Evolutionary conservation across 30 jellyfish, hydroid and myxozoan genomes (phyloP).

Genomic region (Chrysaora quinquecirrha): DNA sequence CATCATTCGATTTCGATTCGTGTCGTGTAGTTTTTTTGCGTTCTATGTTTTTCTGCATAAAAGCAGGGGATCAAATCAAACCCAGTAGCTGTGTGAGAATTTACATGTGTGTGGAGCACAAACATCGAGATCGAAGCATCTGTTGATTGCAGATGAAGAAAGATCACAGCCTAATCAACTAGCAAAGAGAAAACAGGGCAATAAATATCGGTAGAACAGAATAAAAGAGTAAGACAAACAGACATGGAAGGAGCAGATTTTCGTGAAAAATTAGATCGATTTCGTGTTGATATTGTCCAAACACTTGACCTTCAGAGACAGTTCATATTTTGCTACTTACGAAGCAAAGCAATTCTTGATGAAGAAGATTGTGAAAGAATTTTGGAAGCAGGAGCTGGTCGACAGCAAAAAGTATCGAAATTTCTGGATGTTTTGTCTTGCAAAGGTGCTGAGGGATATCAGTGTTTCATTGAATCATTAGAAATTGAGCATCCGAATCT

Average conservation of each 20-base stretch:
- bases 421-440: slow-evolving; percentile 82
- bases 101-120: no score
- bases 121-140: no score
- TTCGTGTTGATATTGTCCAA: slow-evolving; percentile 78
- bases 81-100: no score
- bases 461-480: slow-evolving; percentile 69
- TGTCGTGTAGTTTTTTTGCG: no score
- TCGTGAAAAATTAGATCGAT: slow-evolving; percentile 45
- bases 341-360: slow-evolving; percentile 82
- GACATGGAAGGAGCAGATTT: slow-evolving; percentile 27
- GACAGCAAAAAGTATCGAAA: slow-evolving; percentile 84
- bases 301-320: slow-evolving; percentile 84
- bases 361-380: slow-evolving; percentile 91
- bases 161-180: no score
- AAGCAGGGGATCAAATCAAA: no score
- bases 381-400: slow-evolving; percentile 76
- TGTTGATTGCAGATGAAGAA: no score
- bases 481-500: slow-evolving; percentile 77
- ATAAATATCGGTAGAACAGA: no score
- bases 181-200: no score
- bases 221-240: not conserved
- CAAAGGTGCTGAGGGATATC: slow-evolving; percentile 78
- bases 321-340: slow-evolving; percentile 63
- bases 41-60: no score
- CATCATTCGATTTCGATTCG: no score